These are phyloP conservation scores for Limonius californicus DNA, from an alignment of 1,140 invertebrate species.

Conservation along the genomic window DNA sequence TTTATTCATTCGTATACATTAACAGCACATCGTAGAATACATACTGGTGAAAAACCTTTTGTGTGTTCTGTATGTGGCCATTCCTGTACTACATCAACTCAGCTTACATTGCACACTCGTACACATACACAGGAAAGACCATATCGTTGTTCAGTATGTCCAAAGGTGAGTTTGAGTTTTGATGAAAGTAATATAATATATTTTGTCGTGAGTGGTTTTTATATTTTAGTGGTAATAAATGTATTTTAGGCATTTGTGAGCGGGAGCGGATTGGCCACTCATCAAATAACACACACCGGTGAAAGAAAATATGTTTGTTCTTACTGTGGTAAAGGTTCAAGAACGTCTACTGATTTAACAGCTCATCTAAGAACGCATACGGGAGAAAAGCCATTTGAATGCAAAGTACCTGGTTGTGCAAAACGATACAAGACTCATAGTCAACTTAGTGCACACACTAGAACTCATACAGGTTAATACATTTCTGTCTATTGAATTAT, in stretches of 20 bases:
- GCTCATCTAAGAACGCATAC: constrained; percentile 54
- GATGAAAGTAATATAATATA: too few relatives aligned
- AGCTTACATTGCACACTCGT: constrained; percentile 28
- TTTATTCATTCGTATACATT: constrained; percentile 23
- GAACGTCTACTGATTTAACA: constrained; percentile 27
- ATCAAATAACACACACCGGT: constrained; percentile 58
- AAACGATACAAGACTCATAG: constrained; percentile 37
- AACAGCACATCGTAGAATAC: constrained; percentile 28
- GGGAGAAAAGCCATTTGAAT: constrained; percentile 51
- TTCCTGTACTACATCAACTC: constrained; percentile 29
- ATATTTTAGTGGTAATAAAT: background rate
- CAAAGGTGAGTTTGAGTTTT: constrained; percentile 25
- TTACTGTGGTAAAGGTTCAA: constrained; percentile 61
- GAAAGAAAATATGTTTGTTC: constrained; percentile 73
- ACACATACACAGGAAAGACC: constrained; percentile 32
- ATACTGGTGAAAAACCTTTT: constrained; percentile 37
- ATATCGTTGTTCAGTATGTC: constrained; percentile 29
- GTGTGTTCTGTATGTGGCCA: constrained; percentile 29
- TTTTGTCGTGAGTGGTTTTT: background rate
- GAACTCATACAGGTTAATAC: constrained; percentile 25
- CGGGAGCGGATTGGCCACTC: constrained; percentile 37
- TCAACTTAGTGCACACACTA: constrained; percentile 27
- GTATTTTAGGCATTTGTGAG: constrained; percentile 22
- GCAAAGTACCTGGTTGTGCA: constrained; percentile 50
- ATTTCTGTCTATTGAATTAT: background rate